These are phyloP conservation scores for Anneissia japonica DNA, from an alignment of 35 echinoderm and acorn worm species.

Conservation along the genomic window DNA sequence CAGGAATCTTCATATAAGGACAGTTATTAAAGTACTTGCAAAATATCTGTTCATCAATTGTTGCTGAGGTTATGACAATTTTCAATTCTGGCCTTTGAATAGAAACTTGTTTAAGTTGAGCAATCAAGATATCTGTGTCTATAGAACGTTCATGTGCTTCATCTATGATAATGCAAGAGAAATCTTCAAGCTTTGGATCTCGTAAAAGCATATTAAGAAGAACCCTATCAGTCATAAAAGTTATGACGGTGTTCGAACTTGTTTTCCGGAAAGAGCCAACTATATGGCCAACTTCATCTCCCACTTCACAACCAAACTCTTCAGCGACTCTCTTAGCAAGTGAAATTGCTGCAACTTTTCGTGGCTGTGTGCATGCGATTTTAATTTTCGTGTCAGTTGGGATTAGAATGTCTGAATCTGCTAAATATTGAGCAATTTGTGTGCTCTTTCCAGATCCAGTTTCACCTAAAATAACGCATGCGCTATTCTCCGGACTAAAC, in stretches of 20 bases:
- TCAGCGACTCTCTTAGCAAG: background rate
- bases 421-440: background rate
- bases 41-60: conserved; percentile 33
- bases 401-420: background rate
- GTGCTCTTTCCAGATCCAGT: background rate
- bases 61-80: conserved; percentile 38
- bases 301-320: background rate
- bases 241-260: conserved; percentile 10
- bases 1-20: conserved; percentile 8
- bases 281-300: conserved; percentile 4
- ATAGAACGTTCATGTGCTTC: conserved; percentile 48
- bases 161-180: conserved; percentile 22
- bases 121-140: conserved; percentile 43
- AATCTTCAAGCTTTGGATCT: conserved; percentile 15
- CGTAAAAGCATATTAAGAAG: conserved; percentile 17
- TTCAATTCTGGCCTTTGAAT: conserved; percentile 4
- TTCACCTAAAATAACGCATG: background rate
- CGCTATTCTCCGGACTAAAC: background rate
- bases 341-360: background rate
- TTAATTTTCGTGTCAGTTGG: background rate
- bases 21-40: conserved; percentile 18
- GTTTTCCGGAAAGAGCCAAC: conserved; percentile 2
- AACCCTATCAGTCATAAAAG: conserved; percentile 36
- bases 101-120: conserved; percentile 26
- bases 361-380: background rate